These are phyloP conservation scores for rat (Rattus norvegicus) DNA, from an alignment of 2,113 vertebrate genomes.

Conservation along the genomic window GRCr8 NC_086019.1:159928001-159928500, in stretches of 20 bases:
- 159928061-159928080: no score
- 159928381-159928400: not conserved
- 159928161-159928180: not conserved
- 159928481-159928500: not conserved
- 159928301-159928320: constrained; percentile 28
- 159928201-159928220: constrained; percentile 33
- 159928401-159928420: not conserved
- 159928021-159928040: no score
- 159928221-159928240: constrained; percentile 53
- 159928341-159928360: not conserved
- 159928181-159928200: constrained; percentile 37
- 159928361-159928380: not conserved
- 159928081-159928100: not conserved
- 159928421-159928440: not conserved
- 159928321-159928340: constrained; percentile 34
- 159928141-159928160: constrained; percentile 13
- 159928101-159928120: not conserved
- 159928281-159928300: constrained; percentile 30
- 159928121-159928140: not conserved
- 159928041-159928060: no score
- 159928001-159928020: not conserved
- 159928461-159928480: not conserved
- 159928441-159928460: not conserved
- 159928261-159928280: not conserved
- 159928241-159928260: not conserved